Evolutionary conservation across 2,113 vertebrate genomes (phyloP).

Genomic region (Dasyprocta punctata): DNA sequence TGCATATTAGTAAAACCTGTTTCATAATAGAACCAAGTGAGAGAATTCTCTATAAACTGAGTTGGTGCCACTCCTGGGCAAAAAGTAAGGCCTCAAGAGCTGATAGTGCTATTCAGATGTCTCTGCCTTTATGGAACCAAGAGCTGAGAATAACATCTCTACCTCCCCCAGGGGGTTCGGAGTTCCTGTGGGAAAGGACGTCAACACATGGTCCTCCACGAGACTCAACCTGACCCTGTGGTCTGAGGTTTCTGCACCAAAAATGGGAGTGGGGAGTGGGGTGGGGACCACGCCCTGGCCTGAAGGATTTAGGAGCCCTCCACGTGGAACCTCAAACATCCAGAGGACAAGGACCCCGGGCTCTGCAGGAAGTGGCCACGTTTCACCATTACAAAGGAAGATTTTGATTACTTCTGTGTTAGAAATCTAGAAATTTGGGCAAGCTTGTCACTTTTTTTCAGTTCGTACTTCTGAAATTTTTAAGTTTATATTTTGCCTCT

Average conservation of each 20-base stretch:
- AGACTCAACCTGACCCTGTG: background rate
- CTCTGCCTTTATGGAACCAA: background rate
- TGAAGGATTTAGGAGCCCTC: background rate
- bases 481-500: background rate
- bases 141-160: background rate
- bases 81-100: background rate
- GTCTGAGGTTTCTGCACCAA: background rate
- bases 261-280: background rate
- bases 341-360: background rate
- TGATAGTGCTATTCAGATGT: no score
- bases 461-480: background rate
- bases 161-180: rapidly evolving
- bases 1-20: background rate
- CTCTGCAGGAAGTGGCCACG: background rate
- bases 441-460: background rate
- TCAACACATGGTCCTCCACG: background rate
- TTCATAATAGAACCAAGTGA: background rate
- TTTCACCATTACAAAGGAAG: background rate
- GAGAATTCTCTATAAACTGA: background rate
- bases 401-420: background rate
- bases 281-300: background rate
- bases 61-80: background rate
- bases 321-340: background rate
- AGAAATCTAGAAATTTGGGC: background rate
- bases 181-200: background rate